A percentile compares a stretch with the other conserved stretches of the same genome.
Evolutionary conservation across 2,888 invertebrate genomes (phyloP).

Genomic region (Agonopterix arenella): DNA sequence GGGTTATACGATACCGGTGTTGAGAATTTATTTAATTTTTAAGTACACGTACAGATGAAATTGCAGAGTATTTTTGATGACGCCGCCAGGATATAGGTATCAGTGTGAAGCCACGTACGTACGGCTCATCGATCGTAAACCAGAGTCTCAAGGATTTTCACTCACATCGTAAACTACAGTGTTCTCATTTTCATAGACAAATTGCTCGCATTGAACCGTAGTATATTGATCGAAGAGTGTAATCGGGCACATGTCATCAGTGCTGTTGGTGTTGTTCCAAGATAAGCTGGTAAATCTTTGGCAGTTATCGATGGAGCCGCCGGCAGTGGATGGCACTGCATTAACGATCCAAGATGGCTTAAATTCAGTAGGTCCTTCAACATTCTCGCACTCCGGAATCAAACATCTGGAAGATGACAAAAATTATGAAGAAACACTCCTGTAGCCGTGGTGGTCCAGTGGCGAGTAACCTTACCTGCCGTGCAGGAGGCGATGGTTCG

Average conservation of each 20-base stretch:
- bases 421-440: no score
- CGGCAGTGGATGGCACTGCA: constrained; percentile 33
- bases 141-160: no score
- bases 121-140: no score
- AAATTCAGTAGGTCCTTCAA: constrained; percentile 16
- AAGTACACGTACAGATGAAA: no score
- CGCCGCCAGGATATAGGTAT: no score
- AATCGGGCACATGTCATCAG: constrained; percentile 3
- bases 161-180: constrained; percentile 10
- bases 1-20: no score
- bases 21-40: no score
- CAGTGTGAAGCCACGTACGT: no score
- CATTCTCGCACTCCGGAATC: constrained; percentile 48
- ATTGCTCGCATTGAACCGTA: constrained; percentile 3
- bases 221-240: constrained; percentile 2
- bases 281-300: constrained; percentile 2
- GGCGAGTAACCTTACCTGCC: no score
- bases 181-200: constrained; percentile 9
- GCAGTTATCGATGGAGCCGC: constrained; percentile 4
- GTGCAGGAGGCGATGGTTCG: no score
- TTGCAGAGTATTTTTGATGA: no score
- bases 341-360: constrained; percentile 38
- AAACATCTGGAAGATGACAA: constrained; percentile 33
- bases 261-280: neutral
- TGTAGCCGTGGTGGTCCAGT: no score